Base-by-base conservation (phyloP, 2,113 vertebrate genomes). In the Dipodomys ordii region DNA sequence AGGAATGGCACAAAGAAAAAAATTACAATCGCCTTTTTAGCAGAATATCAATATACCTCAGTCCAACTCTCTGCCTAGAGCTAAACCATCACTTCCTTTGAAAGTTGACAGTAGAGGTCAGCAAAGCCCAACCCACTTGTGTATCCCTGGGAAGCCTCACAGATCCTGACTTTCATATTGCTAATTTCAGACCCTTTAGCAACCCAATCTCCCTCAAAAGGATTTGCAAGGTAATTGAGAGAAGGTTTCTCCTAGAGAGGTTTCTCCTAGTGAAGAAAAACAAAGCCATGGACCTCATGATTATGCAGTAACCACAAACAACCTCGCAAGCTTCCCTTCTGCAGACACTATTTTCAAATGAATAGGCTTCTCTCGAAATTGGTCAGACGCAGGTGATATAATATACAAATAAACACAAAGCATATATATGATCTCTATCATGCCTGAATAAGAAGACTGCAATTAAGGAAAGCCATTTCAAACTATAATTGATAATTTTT, bases 401-500 rank as follows among this genome's bases (percentile, higher is more conserved):
- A 96, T 92, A 96, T 85, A 95, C 76, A 87, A 95, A 94, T 93
- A 96, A 60, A 67, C 11, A 87, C 77, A 53, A 35, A 3, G 78
- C 44, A 95, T 69, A 94, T 71, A 96, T 97, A 96, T 88, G 71
- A 85, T 91, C 81, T 28, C 82, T 81, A 64, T 77, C 94, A 82
- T 46, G 76, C 92, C 97, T 96, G 95, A 97, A 97, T 97, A 94
- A 94, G 94, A 82, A 88, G 78, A 95, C 95, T 85, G 95, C 97
- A 97, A 98, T 97, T 97, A 97, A 97, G 95, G 80, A 94, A 96
- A 97, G 95, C 87, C 2, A 98, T 97, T 97, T 97, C 96, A 94
- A 96, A 95, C 79, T 91, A 78, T 97, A 98, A 98, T 98, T 98
- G 97, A 98, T 98, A 95, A 98, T 97, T 98, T 98, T 98, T 97